phyloP scores from a whole-genome alignment of 2,113 vertebrate species.

The Upupa epops region DNA sequence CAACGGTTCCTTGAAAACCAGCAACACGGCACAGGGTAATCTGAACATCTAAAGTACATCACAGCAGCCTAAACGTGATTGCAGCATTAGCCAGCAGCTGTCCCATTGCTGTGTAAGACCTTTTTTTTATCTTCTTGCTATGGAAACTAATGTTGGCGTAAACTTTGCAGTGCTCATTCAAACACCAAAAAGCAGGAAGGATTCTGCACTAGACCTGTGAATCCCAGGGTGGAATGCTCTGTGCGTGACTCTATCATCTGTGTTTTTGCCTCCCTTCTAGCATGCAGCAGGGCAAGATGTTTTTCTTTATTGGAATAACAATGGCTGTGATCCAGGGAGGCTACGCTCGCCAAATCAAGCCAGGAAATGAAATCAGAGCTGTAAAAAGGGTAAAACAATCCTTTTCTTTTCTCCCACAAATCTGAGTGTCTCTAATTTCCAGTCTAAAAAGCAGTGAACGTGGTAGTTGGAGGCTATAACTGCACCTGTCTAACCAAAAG shows the following conservation, averaged over 20 bases:
- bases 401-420: background rate
- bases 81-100: background rate
- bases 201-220: background rate
- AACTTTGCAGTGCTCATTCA: background rate
- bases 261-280: conserved; percentile 70
- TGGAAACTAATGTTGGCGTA: background rate
- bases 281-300: conserved; percentile 98
- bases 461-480: background rate
- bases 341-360: conserved; percentile 89
- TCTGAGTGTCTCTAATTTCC: background rate
- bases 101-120: fast-evolving
- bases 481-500: background rate
- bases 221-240: background rate
- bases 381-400: conserved; percentile 80
- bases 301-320: conserved; percentile 94
- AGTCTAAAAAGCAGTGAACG: background rate
- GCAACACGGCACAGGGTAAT: fast-evolving
- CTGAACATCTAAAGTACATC: background rate
- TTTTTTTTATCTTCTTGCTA: background rate
- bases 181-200: background rate
- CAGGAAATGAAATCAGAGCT: conserved; percentile 83
- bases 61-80: background rate
- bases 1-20: background rate
- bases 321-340: conserved; percentile 94
- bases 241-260: background rate